Conservation (phyloP, 2,113 vertebrate species). For the Bothrops jararaca region DNA sequence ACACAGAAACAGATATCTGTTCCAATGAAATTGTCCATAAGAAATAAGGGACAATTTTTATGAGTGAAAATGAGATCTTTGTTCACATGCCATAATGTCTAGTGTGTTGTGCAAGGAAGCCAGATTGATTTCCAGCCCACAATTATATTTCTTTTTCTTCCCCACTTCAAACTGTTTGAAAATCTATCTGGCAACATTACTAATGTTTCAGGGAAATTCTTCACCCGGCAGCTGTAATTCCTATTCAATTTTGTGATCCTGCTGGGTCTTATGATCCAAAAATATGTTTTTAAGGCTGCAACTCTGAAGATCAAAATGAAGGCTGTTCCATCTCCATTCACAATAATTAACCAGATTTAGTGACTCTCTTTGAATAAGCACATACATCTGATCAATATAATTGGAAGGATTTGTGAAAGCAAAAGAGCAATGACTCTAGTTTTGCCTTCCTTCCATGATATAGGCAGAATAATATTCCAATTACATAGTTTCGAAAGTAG, state of each 20-base stretch:
- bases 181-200: neutral
- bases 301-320: neutral
- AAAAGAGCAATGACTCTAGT: neutral
- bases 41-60: neutral
- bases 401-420: neutral
- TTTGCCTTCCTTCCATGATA: constrained; percentile 9
- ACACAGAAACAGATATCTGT: neutral
- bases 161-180: neutral
- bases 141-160: constrained; percentile 11
- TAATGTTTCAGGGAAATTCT: neutral
- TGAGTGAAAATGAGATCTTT: neutral
- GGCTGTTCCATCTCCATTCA: neutral
- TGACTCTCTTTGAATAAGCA: neutral
- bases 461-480: constrained; percentile 38
- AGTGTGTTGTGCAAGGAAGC: neutral
- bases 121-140: constrained; percentile 1
- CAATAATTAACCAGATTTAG: neutral
- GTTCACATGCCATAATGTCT: neutral
- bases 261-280: neutral
- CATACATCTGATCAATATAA: neutral
- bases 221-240: constrained; percentile 6
- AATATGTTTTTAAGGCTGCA: neutral
- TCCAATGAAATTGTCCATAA: neutral
- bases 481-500: constrained; percentile 46
- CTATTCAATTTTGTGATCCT: neutral